These are phyloP conservation scores for Agrotis clavis DNA, from an alignment of 2,888 invertebrate species.

Conservation along the genomic window DNA sequence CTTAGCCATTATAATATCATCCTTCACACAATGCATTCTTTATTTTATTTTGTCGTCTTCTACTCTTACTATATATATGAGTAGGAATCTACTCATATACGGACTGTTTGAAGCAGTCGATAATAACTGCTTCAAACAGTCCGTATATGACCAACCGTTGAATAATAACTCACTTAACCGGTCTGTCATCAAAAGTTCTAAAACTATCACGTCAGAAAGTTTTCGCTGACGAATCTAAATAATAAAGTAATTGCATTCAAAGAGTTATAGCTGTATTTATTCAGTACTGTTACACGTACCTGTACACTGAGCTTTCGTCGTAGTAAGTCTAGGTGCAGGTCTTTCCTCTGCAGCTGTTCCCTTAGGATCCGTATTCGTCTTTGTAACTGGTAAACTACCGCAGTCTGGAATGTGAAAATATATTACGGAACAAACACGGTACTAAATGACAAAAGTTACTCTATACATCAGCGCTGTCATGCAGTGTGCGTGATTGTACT, in stretches of 20 bases:
- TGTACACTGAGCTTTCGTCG: conserved; percentile 96
- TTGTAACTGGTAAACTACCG: conserved; percentile 97
- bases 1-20: too few relatives aligned
- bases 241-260: background rate
- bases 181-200: too few relatives aligned
- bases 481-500: conserved; percentile 55
- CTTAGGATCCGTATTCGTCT: conserved; percentile 95
- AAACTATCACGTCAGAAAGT: background rate
- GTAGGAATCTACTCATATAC: too few relatives aligned
- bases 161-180: too few relatives aligned
- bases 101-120: too few relatives aligned
- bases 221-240: background rate
- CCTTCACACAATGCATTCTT: too few relatives aligned
- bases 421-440: conserved; percentile 25
- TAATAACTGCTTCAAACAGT: too few relatives aligned
- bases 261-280: background rate
- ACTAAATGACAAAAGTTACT: conserved; percentile 41
- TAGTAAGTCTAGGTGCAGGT: conserved; percentile 97
- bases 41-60: too few relatives aligned
- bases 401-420: conserved; percentile 91
- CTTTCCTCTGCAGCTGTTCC: conserved; percentile 97
- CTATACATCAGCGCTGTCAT: conserved; percentile 43
- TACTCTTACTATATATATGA: too few relatives aligned
- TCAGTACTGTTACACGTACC: conserved; percentile 83
- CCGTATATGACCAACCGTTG: too few relatives aligned